Percentiles rank a stretch among this genome's conserved stretches.
These are phyloP conservation scores for Synergus gifuensis DNA, from an alignment of 2,888 invertebrate genomes.

Conservation along the genomic window DNA sequence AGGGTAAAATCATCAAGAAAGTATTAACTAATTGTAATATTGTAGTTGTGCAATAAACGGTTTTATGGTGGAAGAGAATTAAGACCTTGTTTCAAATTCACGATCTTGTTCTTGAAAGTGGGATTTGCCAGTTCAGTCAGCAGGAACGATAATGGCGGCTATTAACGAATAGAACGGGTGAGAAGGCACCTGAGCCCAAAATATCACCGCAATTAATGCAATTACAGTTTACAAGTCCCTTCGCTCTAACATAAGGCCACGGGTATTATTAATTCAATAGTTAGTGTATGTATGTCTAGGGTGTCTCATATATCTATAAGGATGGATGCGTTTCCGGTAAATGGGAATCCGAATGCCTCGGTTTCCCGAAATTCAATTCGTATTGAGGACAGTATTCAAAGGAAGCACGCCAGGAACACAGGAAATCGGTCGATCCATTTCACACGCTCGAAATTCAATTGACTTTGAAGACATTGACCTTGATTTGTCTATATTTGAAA, in stretches of 20 bases:
- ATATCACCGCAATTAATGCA: constrained; percentile 77
- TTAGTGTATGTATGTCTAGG: constrained; percentile 16
- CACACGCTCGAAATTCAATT: background rate
- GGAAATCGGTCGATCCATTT: background rate
- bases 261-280: constrained; percentile 66
- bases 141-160: constrained; percentile 71
- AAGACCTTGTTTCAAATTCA: background rate
- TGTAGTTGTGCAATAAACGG: too few species aligned
- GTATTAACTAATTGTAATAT: too few species aligned
- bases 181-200: constrained; percentile 76
- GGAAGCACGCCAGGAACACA: background rate
- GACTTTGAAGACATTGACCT: background rate
- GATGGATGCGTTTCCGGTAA: constrained; percentile 58
- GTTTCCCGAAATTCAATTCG: background rate
- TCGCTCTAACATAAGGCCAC: constrained; percentile 64
- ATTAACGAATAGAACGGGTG: constrained; percentile 74
- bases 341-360: constrained; percentile 37
- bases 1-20: too few species aligned
- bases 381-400: background rate
- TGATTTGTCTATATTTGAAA: too few species aligned
- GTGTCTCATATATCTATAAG: constrained; percentile 23
- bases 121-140: constrained; percentile 20
- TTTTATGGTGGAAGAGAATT: background rate
- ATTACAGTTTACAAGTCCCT: constrained; percentile 76
- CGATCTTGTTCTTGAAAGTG: constrained; percentile 22